Evolutionary conservation across 2,113 vertebrate genomes (phyloP).

Genomic region (Forbesichthys agassizii): DNA sequence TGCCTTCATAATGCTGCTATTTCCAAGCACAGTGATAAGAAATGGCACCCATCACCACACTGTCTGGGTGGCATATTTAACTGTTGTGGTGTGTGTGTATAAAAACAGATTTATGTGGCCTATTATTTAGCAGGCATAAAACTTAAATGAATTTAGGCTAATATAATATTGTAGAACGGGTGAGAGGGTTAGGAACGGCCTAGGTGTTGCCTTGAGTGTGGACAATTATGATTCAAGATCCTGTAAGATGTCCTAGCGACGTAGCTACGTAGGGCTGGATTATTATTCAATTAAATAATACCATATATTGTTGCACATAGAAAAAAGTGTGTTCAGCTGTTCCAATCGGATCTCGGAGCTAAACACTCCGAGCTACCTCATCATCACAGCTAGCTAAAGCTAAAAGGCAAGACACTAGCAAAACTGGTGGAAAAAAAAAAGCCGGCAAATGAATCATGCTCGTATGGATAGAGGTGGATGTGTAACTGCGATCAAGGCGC

Average conservation of each 20-base stretch:
- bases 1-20: constrained; percentile 50
- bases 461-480: too few species aligned
- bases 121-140: constrained; percentile 50
- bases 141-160: constrained; percentile 53
- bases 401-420: too few species aligned
- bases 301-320: too few species aligned
- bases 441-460: too few species aligned
- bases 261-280: too few species aligned
- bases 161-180: constrained; percentile 47
- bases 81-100: constrained; percentile 45
- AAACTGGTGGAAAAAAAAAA: too few species aligned
- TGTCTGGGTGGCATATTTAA: constrained; percentile 45
- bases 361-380: too few species aligned
- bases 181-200: constrained; percentile 47
- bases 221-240: constrained; percentile 35
- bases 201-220: constrained; percentile 43
- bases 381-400: too few species aligned
- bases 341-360: too few species aligned
- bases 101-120: constrained; percentile 61
- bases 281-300: too few species aligned
- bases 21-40: constrained; percentile 64
- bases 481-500: too few species aligned
- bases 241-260: background rate
- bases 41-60: constrained; percentile 69
- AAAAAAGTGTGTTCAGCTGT: too few species aligned